Conservation (phyloP, 2,888 invertebrate genomes). For the Apotomis betuletana region DNA sequence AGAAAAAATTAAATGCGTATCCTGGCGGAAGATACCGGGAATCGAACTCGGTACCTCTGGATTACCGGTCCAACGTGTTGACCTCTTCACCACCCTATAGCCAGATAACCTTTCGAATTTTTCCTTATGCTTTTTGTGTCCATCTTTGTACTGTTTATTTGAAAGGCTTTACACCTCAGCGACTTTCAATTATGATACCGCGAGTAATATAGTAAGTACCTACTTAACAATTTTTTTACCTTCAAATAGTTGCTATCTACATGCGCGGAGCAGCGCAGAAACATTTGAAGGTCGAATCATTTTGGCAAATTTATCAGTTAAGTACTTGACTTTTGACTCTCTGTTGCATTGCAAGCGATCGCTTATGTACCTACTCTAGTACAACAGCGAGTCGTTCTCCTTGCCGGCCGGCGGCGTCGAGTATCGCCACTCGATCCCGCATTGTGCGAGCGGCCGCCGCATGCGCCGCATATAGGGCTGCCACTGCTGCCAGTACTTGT, state of each 20-base stretch:
- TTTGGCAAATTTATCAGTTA: slow-evolving; percentile 10
- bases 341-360: neutral
- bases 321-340: neutral
- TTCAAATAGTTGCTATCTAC: slow-evolving; percentile 4
- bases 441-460: neutral
- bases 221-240: neutral
- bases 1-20: too few species aligned
- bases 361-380: neutral
- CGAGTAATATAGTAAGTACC: neutral
- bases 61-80: too few species aligned
- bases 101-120: too few species aligned
- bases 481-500: too few species aligned
- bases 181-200: too few species aligned
- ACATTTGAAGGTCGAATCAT: neutral
- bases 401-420: neutral
- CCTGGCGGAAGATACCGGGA: too few species aligned
- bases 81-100: too few species aligned
- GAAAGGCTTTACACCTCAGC: too few species aligned
- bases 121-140: too few species aligned
- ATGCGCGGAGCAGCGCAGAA: neutral
- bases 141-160: too few species aligned
- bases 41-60: too few species aligned
- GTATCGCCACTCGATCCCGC: neutral
- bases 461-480: neutral
- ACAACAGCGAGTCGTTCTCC: neutral